These are phyloP conservation scores for Eupeodes latifasciatus DNA, from an alignment of 2,888 invertebrate species.

Conservation along the genomic window DNA sequence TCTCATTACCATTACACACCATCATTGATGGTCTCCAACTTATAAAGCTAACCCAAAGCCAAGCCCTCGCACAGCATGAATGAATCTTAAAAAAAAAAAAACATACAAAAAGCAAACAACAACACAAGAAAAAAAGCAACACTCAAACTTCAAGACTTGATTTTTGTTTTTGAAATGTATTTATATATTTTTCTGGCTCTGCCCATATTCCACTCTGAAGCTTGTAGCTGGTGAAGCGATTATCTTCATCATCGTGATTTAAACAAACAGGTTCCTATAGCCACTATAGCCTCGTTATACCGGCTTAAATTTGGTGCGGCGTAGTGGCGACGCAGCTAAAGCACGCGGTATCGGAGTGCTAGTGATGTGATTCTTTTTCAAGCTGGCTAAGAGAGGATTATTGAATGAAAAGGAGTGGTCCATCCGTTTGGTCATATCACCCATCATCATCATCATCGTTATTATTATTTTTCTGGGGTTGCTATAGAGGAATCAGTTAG, in stretches of 20 bases:
- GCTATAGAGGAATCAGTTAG: constrained; percentile 15
- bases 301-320: constrained; percentile 49
- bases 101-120: not conserved
- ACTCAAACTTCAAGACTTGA: constrained; percentile 28
- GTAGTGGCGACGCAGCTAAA: not conserved
- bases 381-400: constrained; percentile 52
- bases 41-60: constrained; percentile 1
- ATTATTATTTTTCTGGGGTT: not conserved
- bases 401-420: constrained; percentile 73
- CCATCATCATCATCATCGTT: constrained; percentile 41
- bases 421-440: constrained; percentile 65
- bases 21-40: constrained; percentile 10
- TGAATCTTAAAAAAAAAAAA: constrained; percentile 30
- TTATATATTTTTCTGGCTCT: not conserved
- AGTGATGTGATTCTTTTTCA: not conserved
- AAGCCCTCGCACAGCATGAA: constrained; percentile 67
- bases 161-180: constrained; percentile 22
- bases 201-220: constrained; percentile 42
- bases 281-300: constrained; percentile 33
- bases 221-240: constrained; percentile 25
- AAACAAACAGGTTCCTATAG: constrained; percentile 52
- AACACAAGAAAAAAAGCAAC: not conserved
- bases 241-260: constrained; percentile 50
- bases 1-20: constrained; percentile 33
- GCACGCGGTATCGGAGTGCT: too few species aligned